Evolutionary conservation across 2,113 vertebrate species (phyloP), one percentile per base, ranked within the genome.

Genomic region (Bathybates hornii): DNA sequence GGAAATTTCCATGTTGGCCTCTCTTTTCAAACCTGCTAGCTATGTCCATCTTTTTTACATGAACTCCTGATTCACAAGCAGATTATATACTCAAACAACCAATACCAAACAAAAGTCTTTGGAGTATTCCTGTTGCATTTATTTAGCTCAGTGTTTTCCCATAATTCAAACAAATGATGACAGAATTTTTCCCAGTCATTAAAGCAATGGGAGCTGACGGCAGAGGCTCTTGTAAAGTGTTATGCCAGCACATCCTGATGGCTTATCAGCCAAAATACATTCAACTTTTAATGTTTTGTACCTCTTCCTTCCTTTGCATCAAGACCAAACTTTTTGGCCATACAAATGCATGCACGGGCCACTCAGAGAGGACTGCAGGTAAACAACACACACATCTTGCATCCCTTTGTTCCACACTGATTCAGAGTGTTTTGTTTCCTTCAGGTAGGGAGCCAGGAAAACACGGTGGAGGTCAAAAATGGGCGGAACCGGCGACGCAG

Each of bases 241-340:
- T 66, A 41, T 68, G 84, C 84, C 84, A 86, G 32, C 53, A 85
- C 24, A 76, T 87, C 52, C 61, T 78, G 76, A 48, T 4, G 5
- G 63, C 82, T 85, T 73, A 80, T 81, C 41, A 81, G 66, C 83
- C 9, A 45, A 82, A 86, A 79, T 19, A 34, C 88, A 80, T 10
- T 61, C 50, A 52, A 9, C 61, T 27, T 81, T 88, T 93, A 84
- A 88, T 89, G 24, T 54, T 93, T 66, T 93, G 80, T 85, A 71
- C 48, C 68, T 89, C 82, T 95, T 95, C 94, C 94, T 96, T 95
- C 94, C 94, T 91, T 78, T 84, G 84, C 80, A 90, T 14, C 81
- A 87, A 84, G 86, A 85, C 50, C 38, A 93, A 90, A 90, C 54
- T 76, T 84, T 32, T 38, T 10, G 7, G 43, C 56, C 59, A 84